Evolutionary conservation across 2,113 vertebrate species (phyloP).

Genomic region (Cyprinus carpio): DNA sequence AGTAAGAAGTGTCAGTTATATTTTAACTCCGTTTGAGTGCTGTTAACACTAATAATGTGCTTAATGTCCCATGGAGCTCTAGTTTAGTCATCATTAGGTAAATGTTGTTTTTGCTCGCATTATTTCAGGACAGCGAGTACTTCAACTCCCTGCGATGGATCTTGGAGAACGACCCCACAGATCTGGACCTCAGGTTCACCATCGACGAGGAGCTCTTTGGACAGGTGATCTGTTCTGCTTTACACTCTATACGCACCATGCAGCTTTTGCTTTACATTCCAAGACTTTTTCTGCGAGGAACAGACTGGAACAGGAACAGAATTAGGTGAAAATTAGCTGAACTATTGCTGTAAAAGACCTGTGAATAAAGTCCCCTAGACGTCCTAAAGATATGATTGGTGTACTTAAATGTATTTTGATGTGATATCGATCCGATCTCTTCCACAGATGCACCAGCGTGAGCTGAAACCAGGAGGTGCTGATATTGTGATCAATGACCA

Average conservation of each 20-base stretch:
- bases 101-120: conserved; percentile 13
- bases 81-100: background rate
- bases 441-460: conserved; percentile 92
- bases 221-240: conserved; percentile 77
- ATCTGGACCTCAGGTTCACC: conserved; percentile 92
- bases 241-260: background rate
- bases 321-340: too few relatives aligned
- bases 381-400: background rate
- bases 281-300: too few relatives aligned
- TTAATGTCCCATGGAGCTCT: background rate
- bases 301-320: too few relatives aligned
- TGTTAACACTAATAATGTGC: background rate
- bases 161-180: conserved; percentile 93
- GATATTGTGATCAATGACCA: conserved; percentile 91
- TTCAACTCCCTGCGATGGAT: conserved; percentile 97
- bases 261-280: background rate
- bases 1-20: background rate
- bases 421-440: conserved; percentile 19
- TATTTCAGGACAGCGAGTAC: conserved; percentile 90
- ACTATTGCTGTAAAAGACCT: too few relatives aligned
- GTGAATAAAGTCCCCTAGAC: background rate
- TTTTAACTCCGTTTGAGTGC: background rate
- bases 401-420: background rate
- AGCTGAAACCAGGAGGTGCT: conserved; percentile 85
- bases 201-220: conserved; percentile 98